Evolutionary conservation across 2,888 invertebrate species (phyloP).

Genomic region (Malthinus seriepunctatus): DNA sequence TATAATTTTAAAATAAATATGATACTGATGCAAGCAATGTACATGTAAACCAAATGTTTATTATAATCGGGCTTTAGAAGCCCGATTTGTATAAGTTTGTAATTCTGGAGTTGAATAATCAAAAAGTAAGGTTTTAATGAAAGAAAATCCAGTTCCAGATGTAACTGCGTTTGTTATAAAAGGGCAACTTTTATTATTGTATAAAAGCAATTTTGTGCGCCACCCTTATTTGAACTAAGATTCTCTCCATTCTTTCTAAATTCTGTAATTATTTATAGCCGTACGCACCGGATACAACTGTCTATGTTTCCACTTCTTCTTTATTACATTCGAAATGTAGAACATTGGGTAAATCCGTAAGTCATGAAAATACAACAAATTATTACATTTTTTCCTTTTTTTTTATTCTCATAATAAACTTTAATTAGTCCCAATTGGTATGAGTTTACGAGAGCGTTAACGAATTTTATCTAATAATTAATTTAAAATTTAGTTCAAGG

Average conservation of each 20-base stretch:
- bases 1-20: too few relatives aligned
- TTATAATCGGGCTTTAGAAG: too few relatives aligned
- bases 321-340: neutral
- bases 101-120: too few relatives aligned
- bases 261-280: conserved; percentile 21
- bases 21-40: too few relatives aligned
- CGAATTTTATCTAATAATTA: conserved; percentile 19
- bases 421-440: conserved; percentile 18
- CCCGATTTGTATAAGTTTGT: too few relatives aligned
- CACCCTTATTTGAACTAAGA: conserved; percentile 9
- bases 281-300: conserved; percentile 17
- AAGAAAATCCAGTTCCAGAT: neutral
- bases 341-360: neutral
- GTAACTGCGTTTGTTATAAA: neutral
- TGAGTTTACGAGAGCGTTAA: conserved; percentile 6
- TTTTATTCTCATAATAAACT: conserved; percentile 10
- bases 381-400: conserved; percentile 7
- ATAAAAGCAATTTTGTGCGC: conserved; percentile 10
- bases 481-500: conserved; percentile 11
- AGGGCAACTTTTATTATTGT: conserved; percentile 1
- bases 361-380: too few relatives aligned
- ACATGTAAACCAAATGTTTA: too few relatives aligned
- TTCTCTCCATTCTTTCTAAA: conserved; percentile 10
- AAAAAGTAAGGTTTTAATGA: too few relatives aligned
- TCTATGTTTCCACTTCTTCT: conserved; percentile 8